A percentile compares a stretch with the other conserved stretches of the same genome.
Evolutionary conservation across 1,140 invertebrate species (phyloP).

Genomic region (Pseudomyrmex sp.): DNA sequence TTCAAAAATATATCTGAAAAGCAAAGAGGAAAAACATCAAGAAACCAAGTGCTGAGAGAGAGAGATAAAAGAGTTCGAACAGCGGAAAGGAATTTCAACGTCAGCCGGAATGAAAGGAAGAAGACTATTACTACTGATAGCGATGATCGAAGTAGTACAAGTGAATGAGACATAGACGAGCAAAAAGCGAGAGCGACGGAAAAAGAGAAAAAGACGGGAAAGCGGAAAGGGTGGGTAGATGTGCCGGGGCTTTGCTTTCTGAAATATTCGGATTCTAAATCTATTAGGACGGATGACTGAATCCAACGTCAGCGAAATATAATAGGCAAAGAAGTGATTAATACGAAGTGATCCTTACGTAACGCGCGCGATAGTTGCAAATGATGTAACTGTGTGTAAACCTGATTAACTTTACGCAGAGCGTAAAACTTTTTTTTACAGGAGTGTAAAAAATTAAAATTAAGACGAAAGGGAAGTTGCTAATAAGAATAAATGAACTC

Average conservation of each 20-base stretch:
- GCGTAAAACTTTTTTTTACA: too few relatives aligned
- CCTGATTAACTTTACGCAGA: too few relatives aligned
- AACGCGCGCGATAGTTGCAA: background rate
- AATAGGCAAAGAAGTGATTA: background rate
- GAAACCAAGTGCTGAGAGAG: background rate
- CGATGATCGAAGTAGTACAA: constrained; percentile 53
- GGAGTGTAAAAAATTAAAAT: too few relatives aligned
- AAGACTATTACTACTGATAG: constrained; percentile 46
- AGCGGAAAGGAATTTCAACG: constrained; percentile 40
- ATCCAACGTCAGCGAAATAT: constrained; percentile 17
- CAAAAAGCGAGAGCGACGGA: constrained; percentile 32
- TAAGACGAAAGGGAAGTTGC: too few relatives aligned
- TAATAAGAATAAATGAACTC: too few relatives aligned
- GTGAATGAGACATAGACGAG: constrained; percentile 45
- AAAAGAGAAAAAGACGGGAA: constrained; percentile 9
- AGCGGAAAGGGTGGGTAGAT: background rate
- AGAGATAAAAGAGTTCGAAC: constrained; percentile 45
- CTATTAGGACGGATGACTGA: constrained; percentile 8
- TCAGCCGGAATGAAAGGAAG: constrained; percentile 46
- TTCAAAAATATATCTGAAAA: constrained; percentile 20
- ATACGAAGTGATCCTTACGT: background rate
- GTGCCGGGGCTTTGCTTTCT: constrained; percentile 17
- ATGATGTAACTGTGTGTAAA: too few relatives aligned
- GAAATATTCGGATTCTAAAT: constrained; percentile 46
- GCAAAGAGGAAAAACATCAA: constrained; percentile 35